Evolutionary conservation across 30 jellyfish, hydroid and myxozoan species (phyloP).

Genomic region (Aurelia sp.): DNA sequence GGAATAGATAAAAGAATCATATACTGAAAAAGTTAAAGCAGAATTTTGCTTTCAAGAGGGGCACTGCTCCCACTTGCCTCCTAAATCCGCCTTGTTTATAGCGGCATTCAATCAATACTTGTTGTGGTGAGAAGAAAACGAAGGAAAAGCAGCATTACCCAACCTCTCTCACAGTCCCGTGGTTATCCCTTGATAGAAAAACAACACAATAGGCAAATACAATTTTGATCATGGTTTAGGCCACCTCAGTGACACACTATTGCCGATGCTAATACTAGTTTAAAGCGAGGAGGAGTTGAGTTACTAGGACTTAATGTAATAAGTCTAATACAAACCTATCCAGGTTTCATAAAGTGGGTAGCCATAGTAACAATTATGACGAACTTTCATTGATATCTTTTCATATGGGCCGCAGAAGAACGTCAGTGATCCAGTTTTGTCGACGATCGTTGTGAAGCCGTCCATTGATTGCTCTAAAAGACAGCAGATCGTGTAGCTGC

Average conservation of each 20-base stretch:
- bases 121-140: no score
- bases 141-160: no score
- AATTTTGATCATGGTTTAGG: neutral
- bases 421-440: slow-evolving; percentile 10
- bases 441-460: slow-evolving; percentile 16
- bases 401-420: slow-evolving; percentile 26
- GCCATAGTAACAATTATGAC: slow-evolving; percentile 6
- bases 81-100: no score
- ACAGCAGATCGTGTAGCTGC: neutral
- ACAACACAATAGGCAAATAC: neutral
- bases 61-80: no score
- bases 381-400: neutral
- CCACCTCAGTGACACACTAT: neutral
- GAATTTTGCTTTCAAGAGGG: no score
- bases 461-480: neutral
- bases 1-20: no score
- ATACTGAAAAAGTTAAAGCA: no score
- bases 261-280: no score
- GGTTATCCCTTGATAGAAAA: no score
- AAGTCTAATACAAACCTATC: slow-evolving; percentile 1
- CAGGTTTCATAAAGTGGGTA: neutral
- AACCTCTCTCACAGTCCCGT: neutral
- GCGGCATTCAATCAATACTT: no score
- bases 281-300: neutral
- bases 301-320: no score